phyloP scores from a whole-genome alignment of 2,888 invertebrate genomes.

The Alcis repandata region DNA sequence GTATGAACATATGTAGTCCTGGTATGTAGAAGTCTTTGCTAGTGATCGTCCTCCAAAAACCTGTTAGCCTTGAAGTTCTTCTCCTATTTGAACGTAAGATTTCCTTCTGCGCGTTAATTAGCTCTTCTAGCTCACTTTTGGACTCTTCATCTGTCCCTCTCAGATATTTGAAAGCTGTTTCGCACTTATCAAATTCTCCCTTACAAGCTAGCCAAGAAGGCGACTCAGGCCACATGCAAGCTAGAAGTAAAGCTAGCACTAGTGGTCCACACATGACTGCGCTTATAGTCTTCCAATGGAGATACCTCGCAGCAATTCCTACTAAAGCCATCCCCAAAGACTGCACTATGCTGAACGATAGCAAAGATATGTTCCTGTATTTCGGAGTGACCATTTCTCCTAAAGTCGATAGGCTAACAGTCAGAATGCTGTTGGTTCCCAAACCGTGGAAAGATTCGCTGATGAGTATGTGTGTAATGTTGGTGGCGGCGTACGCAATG shows the following conservation, averaged over 20 bases:
- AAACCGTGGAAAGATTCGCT: constrained; percentile 48
- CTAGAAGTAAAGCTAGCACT: constrained; percentile 29
- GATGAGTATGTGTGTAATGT: constrained; percentile 32
- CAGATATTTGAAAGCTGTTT: constrained; percentile 35
- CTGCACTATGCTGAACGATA: constrained; percentile 38
- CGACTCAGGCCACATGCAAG: constrained; percentile 46
- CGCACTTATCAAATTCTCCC: constrained; percentile 42
- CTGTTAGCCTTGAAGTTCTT: not conserved
- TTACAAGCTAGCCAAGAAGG: constrained; percentile 48
- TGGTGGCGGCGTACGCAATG: constrained; percentile 33
- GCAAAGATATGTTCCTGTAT: constrained; percentile 41
- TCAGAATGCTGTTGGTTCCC: constrained; percentile 44
- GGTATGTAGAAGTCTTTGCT: constrained; percentile 40
- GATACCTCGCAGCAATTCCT: constrained; percentile 37
- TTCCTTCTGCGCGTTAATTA: constrained; percentile 30
- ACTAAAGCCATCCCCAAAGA: constrained; percentile 38
- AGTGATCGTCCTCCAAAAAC: constrained; percentile 9
- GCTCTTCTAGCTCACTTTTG: constrained; percentile 36
- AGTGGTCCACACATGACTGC: constrained; percentile 36
- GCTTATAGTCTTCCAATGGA: constrained; percentile 46
- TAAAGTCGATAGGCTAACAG: constrained; percentile 39
- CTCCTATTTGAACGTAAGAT: not conserved
- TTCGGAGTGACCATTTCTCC: constrained; percentile 50
- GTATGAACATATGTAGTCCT: constrained; percentile 36
- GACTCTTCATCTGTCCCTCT: constrained; percentile 39